Conservation (phyloP, 1,140 invertebrate genomes). For the Rhopalosiphum maidis region DNA sequence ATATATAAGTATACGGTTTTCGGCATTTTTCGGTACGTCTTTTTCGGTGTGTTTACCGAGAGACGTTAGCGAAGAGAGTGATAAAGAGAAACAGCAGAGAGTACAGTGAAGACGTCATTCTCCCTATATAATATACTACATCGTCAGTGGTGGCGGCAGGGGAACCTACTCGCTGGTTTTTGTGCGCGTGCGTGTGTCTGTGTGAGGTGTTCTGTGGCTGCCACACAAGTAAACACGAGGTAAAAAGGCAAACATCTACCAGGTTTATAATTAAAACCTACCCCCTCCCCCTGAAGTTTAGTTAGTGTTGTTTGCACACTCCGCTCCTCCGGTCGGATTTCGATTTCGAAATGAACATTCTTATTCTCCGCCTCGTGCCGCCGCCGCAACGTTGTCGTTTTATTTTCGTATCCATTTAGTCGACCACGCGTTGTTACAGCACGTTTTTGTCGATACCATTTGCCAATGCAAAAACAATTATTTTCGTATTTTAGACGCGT, state of each 20-base stretch:
- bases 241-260: conserved; percentile 34
- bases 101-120: neutral
- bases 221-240: conserved; percentile 17
- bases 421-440: neutral
- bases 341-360: conserved; percentile 43
- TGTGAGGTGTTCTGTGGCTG: conserved; percentile 30
- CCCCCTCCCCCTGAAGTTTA: neutral
- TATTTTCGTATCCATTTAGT: conserved; percentile 18
- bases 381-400: neutral
- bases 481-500: conserved; percentile 18
- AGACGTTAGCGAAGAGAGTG: neutral
- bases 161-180: neutral
- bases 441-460: neutral
- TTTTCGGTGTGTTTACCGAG: neutral
- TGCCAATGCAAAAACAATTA: neutral
- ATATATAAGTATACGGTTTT: neutral
- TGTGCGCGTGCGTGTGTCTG: neutral
- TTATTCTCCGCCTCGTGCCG: neutral
- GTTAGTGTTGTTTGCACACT: conserved; percentile 19
- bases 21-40: conserved; percentile 6
- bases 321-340: neutral
- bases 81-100: neutral
- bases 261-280: conserved; percentile 43
- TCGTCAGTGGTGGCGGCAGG: neutral
- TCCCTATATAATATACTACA: neutral